Evolutionary conservation across 2,113 vertebrate genomes (phyloP), one percentile per base, ranked within the genome.

Genomic region (Mola mola): DNA sequence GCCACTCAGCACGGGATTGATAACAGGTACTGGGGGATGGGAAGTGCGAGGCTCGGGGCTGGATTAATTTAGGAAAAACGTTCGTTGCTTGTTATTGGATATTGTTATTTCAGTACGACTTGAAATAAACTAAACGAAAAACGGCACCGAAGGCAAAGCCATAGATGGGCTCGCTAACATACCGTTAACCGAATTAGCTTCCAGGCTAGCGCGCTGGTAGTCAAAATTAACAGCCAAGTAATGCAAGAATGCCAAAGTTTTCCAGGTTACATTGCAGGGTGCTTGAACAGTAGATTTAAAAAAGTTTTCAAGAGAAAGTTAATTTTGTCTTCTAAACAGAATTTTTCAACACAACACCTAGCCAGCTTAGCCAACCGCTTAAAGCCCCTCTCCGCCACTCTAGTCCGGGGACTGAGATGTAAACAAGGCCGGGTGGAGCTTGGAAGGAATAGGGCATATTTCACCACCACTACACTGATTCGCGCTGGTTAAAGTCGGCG

Each of bases 371-470:
- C 55, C 22, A 24, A n/a, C 57, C 60, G 46, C 29, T 70, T 37
- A 9, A 28, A 50, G 47, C 12, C 26, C 33, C 68, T 86, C 84
- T 65, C 57, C 58, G 40, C 11, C 75, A 92, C 86, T 88, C 66
- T 60, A 92, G 72, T 22, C 78, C 92, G 89, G 58, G 92, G 92
- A 91, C 79, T 64, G 65, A 69, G 73, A 91, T 91, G 91, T 93
- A 93, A 93, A 93, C 92, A 93, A 92, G 92, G 92, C 92, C 92
- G 43, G 55, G 40, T 36, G 58, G 28, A 33, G 52, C 67, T 47
- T 42, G 6, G 19, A 33, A 61, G 36, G 26, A 63, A 68, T 74
- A 53, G 28, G 6, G 36, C 19, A 42, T 9, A 62, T 55, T 40
- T 46, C 49, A 40, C 50, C 26, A 8, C 59, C 3, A 22, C 20